Conservation (phyloP, 2,113 vertebrate genomes). For the Lanius collurio region DNA sequence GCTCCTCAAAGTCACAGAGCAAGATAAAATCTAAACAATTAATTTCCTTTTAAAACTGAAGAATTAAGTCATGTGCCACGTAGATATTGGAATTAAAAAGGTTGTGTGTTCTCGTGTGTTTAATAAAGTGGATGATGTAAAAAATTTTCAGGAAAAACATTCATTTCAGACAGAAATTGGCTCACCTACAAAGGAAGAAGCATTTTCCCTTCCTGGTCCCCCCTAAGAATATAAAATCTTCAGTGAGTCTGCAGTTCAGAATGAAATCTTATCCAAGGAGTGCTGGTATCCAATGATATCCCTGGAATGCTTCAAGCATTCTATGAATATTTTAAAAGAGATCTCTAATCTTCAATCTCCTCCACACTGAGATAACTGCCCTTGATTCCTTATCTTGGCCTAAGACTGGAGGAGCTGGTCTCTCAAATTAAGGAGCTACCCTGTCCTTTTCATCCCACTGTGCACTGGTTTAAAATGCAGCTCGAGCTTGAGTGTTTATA, state of each 20-base stretch:
- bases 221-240: neutral
- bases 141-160: neutral
- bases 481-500: neutral
- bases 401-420: neutral
- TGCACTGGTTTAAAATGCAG: neutral
- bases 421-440: neutral
- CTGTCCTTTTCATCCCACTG: neutral
- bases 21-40: neutral
- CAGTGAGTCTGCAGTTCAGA: neutral
- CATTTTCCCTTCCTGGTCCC: neutral
- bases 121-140: neutral
- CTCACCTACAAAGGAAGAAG: neutral
- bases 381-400: slow-evolving; percentile 24
- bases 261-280: neutral
- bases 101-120: neutral
- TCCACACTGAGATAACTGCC: neutral
- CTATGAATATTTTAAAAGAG: neutral
- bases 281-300: neutral
- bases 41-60: neutral
- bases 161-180: neutral
- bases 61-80: neutral
- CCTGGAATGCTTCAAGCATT: neutral
- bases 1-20: neutral
- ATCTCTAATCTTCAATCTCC: neutral
- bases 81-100: neutral